phyloP scores from a whole-genome alignment of 1,140 invertebrate species.

The Brachionus manjavacas region DNA sequence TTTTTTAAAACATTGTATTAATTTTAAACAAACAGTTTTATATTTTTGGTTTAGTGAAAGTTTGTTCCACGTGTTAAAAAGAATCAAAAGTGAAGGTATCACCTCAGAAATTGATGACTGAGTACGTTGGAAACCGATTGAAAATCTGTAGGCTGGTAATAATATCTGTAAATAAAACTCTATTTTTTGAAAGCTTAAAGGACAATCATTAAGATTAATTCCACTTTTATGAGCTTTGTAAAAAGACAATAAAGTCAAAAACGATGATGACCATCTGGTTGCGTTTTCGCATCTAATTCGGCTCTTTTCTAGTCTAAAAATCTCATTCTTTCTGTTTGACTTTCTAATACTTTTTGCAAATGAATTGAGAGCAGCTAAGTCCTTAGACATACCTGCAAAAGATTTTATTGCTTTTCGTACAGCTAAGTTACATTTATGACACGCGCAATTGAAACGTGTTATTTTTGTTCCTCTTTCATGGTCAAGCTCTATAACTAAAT shows the following conservation, averaged over 20 bases:
- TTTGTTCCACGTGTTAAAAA: too few relatives aligned
- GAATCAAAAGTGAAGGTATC: neutral
- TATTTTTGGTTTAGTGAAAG: too few relatives aligned
- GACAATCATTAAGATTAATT: neutral
- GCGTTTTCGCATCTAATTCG: neutral
- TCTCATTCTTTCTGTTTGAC: neutral
- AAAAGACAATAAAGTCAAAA: neutral
- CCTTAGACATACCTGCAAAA: neutral
- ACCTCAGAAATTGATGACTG: neutral
- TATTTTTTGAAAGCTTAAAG: neutral
- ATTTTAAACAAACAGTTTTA: too few relatives aligned
- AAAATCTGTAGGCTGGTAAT: neutral
- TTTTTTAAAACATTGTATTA: too few relatives aligned
- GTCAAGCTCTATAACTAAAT: too few relatives aligned
- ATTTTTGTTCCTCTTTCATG: too few relatives aligned
- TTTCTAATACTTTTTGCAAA: neutral
- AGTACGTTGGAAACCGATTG: neutral
- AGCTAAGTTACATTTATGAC: too few relatives aligned
- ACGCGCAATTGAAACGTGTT: too few relatives aligned
- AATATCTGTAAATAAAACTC: neutral
- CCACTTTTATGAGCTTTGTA: neutral
- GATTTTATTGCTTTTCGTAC: neutral
- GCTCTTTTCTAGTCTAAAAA: neutral
- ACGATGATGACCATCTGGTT: neutral
- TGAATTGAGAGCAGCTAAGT: neutral